phyloP scores from a whole-genome alignment of 35 echinoderm and acorn worm species.

The Eucidaris tribuloides region DNA sequence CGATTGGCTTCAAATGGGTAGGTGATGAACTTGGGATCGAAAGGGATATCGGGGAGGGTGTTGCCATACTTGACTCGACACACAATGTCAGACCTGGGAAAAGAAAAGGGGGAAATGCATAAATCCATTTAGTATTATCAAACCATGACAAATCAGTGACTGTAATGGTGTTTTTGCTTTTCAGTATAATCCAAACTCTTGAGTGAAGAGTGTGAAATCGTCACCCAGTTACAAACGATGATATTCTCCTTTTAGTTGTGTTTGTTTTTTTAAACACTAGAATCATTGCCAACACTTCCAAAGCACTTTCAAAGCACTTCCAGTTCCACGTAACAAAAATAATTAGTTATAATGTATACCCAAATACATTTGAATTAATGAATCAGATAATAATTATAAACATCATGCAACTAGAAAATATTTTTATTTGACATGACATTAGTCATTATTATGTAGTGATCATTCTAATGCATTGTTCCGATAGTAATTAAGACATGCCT shows the following conservation, averaged over 20 bases:
- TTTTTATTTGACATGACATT: no score
- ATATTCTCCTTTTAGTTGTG: not conserved
- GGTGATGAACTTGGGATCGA: constrained; percentile 98
- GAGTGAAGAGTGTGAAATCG: not conserved
- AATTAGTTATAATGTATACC: no score
- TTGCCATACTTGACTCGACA: constrained; percentile 95
- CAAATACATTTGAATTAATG: no score
- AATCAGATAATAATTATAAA: no score
- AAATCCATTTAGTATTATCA: no score
- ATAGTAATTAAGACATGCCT: no score
- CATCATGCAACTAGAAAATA: no score
- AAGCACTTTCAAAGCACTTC: no score
- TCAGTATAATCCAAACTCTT: not conserved
- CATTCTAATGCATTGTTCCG: no score
- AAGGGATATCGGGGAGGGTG: constrained; percentile 95
- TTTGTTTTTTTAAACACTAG: not conserved
- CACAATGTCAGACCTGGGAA: constrained; percentile 89
- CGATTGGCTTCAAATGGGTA: constrained; percentile 97
- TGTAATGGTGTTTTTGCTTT: not conserved
- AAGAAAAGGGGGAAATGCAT: not conserved
- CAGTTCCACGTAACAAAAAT: no score
- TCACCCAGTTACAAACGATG: not conserved
- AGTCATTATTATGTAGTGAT: no score
- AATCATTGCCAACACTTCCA: no score
- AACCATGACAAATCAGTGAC: not conserved